These are phyloP conservation scores for Albula glossodonta DNA, from an alignment of 2,113 vertebrate genomes.

Conservation along the genomic window DNA sequence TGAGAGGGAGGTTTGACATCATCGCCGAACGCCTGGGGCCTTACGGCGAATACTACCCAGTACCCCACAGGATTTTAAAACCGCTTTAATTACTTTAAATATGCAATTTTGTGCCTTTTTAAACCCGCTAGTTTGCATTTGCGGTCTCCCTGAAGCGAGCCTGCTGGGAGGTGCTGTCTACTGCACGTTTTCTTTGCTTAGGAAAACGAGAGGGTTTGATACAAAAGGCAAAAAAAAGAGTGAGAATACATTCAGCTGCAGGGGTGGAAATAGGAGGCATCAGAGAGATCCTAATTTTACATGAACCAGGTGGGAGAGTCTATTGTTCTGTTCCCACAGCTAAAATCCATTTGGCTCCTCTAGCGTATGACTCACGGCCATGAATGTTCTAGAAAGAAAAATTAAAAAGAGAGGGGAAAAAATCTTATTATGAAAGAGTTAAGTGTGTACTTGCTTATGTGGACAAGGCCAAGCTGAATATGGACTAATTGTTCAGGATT, in stretches of 20 bases:
- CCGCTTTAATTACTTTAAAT: conserved; percentile 33
- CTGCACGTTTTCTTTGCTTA: conserved; percentile 58
- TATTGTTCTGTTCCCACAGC: conserved; percentile 77
- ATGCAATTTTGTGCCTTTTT: conserved; percentile 45
- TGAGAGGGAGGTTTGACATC: conserved; percentile 25
- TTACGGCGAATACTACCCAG: conserved; percentile 23
- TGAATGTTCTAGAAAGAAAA: conserved; percentile 51
- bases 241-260: conserved; percentile 71
- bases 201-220: conserved; percentile 73
- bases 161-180: conserved; percentile 75
- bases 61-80: conserved; percentile 28
- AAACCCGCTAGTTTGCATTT: conserved; percentile 62
- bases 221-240: conserved; percentile 64
- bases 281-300: conserved; percentile 75
- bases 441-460: not conserved
- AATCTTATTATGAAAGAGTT: not conserved
- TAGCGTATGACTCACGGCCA: conserved; percentile 65
- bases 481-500: not conserved
- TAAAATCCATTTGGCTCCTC: conserved; percentile 76
- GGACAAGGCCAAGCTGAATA: not conserved
- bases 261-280: conserved; percentile 68
- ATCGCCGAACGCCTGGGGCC: conserved; percentile 18
- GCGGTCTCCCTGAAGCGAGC: conserved; percentile 63
- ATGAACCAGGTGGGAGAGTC: conserved; percentile 75
- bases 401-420: not conserved